A percentile compares a stretch with the other conserved stretches of the same genome.
These are phyloP conservation scores for Heterohyrax brucei DNA, from an alignment of 2,797 vertebrate species.

Conservation along the genomic window DNA sequence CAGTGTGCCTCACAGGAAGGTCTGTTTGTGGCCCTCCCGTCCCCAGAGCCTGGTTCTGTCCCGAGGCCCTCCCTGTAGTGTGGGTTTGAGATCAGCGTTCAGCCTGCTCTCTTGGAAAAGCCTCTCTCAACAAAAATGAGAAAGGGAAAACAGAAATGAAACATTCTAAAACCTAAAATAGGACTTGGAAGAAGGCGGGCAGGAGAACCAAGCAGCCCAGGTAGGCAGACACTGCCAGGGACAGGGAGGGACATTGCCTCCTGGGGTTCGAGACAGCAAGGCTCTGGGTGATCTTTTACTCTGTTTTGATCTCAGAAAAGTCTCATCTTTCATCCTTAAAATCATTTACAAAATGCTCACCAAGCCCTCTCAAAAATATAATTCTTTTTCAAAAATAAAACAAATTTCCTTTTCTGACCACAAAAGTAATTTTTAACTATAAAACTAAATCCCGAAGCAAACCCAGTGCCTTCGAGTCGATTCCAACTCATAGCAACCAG, in stretches of 20 bases:
- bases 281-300: not conserved
- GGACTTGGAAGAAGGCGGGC: not conserved
- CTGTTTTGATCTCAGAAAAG: not conserved
- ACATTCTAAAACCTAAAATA: not conserved
- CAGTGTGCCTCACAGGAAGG: no score
- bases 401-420: not conserved
- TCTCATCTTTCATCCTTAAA: not conserved
- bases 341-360: not conserved
- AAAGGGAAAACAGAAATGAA: not conserved
- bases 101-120: not conserved
- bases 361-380: not conserved
- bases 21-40: no score
- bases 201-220: not conserved
- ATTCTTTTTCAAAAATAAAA: slow-evolving; percentile 33
- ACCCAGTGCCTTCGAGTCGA: no score
- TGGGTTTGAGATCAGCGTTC: not conserved
- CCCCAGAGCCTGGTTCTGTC: not conserved
- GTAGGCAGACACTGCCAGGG: fast-evolving
- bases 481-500: no score
- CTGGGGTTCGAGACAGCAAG: no score
- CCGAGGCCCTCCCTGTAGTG: not conserved
- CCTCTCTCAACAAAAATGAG: not conserved
- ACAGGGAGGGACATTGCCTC: fast-evolving
- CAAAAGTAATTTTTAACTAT: slow-evolving; percentile 10
- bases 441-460: no score